These are phyloP conservation scores for Hoplodrina blanda DNA, from an alignment of 2,888 invertebrate species.

Conservation along the genomic window DNA sequence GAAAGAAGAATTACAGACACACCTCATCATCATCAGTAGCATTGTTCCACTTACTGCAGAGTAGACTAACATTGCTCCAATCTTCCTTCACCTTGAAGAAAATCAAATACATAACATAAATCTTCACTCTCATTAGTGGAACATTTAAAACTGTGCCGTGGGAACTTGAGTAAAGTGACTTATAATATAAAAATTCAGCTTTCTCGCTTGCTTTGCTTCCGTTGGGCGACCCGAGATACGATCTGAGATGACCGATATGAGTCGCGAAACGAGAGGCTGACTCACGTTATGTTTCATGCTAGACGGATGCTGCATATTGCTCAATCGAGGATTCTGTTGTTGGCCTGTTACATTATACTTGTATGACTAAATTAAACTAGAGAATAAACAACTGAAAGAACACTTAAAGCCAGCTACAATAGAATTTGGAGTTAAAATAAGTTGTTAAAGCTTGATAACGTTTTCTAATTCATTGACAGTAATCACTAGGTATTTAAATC, in stretches of 20 bases:
- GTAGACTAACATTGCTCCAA: not conserved
- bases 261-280: slow-evolving; percentile 76
- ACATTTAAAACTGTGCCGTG: slow-evolving; percentile 78
- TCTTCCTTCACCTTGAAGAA: not conserved
- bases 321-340: slow-evolving; percentile 52
- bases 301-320: slow-evolving; percentile 65
- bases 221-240: slow-evolving; percentile 81
- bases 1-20: not conserved
- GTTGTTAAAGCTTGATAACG: too few species aligned
- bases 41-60: not conserved
- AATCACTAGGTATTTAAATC: too few species aligned
- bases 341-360: slow-evolving; percentile 8
- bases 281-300: slow-evolving; percentile 62
- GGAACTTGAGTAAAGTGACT: slow-evolving; percentile 77
- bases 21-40: not conserved
- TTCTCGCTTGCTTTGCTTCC: slow-evolving; percentile 85
- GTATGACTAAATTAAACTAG: slow-evolving; percentile 1
- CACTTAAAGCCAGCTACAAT: not conserved
- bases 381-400: not conserved
- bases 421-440: not conserved
- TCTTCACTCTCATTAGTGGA: slow-evolving; percentile 31
- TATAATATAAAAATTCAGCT: slow-evolving; percentile 85
- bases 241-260: slow-evolving; percentile 84
- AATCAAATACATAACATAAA: slow-evolving; percentile 15
- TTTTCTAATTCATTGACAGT: too few species aligned